Evolutionary conservation across 1,140 invertebrate genomes (phyloP).

Genomic region (Drosophila tropicalis): DNA sequence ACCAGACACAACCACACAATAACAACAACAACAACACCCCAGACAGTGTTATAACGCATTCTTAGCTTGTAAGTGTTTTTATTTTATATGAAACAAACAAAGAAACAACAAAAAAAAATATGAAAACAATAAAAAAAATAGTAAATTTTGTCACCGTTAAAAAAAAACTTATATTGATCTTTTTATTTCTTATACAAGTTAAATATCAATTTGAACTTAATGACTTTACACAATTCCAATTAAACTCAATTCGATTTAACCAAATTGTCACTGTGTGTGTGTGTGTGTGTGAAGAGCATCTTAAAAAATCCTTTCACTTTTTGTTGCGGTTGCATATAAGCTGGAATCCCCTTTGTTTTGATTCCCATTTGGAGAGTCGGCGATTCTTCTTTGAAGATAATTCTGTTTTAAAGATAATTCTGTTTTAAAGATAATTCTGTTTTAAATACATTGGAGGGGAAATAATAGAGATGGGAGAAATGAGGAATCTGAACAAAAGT

Average conservation of each 20-base stretch:
- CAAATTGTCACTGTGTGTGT: conserved; percentile 36
- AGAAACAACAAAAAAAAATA: conserved; percentile 83
- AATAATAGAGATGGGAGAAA: too few relatives aligned
- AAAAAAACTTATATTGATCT: conserved; percentile 17
- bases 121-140: conserved; percentile 83
- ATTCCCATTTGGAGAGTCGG: too few relatives aligned
- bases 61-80: conserved; percentile 82
- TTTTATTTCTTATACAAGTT: conserved; percentile 9
- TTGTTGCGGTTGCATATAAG: conserved; percentile 39
- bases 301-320: conserved; percentile 75
- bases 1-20: conserved; percentile 22
- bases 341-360: conserved; percentile 17
- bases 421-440: too few relatives aligned
- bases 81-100: conserved; percentile 83
- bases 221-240: conserved; percentile 33
- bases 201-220: background rate
- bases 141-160: conserved; percentile 84
- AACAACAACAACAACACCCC: conserved; percentile 44
- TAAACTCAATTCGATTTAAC: conserved; percentile 24
- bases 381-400: too few relatives aligned
- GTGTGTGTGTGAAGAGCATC: conserved; percentile 22
- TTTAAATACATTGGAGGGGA: too few relatives aligned
- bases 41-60: conserved; percentile 82
- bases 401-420: too few relatives aligned
- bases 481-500: too few relatives aligned